Conservation (phyloP, 1,140 invertebrate genomes). For the Drosophila novamexicana region DNA sequence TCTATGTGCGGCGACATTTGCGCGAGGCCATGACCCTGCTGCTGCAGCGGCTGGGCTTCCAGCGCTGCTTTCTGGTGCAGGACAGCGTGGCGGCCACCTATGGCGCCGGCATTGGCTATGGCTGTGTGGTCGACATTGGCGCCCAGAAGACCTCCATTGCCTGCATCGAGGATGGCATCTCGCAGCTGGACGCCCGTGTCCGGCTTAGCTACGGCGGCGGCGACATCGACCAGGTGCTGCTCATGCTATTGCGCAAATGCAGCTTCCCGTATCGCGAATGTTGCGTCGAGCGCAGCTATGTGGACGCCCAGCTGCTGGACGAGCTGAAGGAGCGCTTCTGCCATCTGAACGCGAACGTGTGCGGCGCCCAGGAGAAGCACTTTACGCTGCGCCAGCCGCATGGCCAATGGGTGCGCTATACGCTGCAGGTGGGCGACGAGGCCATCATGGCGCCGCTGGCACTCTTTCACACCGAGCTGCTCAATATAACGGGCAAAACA, state of each 20-base stretch:
- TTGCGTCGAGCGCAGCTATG: conserved; percentile 87
- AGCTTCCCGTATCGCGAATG: conserved; percentile 95
- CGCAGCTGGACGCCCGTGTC: conserved; percentile 93
- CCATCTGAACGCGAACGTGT: conserved; percentile 91
- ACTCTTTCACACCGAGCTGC: conserved; percentile 94
- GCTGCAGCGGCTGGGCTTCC: conserved; percentile 93
- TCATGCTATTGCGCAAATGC: conserved; percentile 94
- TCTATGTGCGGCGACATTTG: conserved; percentile 94
- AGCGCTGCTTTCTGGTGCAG: conserved; percentile 93
- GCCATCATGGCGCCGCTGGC: conserved; percentile 95
- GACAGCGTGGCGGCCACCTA: conserved; percentile 97
- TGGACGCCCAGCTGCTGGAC: conserved; percentile 91
- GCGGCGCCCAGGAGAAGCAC: conserved; percentile 84
- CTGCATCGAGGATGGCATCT: conserved; percentile 98
- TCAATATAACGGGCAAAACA: conserved; percentile 90
- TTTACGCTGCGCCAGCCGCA: conserved; percentile 56
- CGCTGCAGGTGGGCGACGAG: conserved; percentile 95
- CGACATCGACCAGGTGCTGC: conserved; percentile 94
- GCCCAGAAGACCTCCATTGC: conserved; percentile 98
- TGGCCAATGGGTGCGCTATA: conserved; percentile 88
- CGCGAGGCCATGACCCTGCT: conserved; percentile 94
- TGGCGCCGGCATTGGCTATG: conserved; percentile 95
- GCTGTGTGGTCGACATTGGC: conserved; percentile 97
- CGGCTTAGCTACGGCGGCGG: conserved; percentile 95
- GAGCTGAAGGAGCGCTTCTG: conserved; percentile 96